A percentile compares a stretch with the other conserved stretches of the same genome.
These are phyloP conservation scores for Pseudochirops corinnae DNA, from an alignment of 2,797 vertebrate species.

Conservation along the genomic window DNA sequence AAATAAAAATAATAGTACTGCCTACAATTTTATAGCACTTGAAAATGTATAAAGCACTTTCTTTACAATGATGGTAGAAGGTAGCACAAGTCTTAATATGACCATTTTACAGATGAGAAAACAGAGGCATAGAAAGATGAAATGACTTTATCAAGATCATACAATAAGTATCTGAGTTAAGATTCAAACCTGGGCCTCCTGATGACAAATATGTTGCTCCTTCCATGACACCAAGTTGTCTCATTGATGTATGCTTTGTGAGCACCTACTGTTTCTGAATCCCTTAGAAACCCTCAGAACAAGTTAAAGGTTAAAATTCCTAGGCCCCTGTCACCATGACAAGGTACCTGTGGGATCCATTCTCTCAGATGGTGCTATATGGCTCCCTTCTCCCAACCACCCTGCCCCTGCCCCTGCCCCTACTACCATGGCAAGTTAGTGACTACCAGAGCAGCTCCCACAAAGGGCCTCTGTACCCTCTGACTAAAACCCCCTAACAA, in stretches of 20 bases:
- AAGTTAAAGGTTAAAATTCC: neutral
- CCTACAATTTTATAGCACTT: neutral
- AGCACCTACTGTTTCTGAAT: neutral
- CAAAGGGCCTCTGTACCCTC: conserved; percentile 75
- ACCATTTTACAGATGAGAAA: neutral
- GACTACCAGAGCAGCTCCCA: conserved; percentile 44
- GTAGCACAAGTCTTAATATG: neutral
- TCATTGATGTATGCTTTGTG: neutral
- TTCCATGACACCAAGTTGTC: neutral
- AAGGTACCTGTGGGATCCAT: neutral
- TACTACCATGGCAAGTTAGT: conserved; percentile 53
- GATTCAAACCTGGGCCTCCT: neutral
- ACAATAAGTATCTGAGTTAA: neutral
- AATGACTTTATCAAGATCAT: neutral
- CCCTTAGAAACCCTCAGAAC: neutral
- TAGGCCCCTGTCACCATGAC: neutral
- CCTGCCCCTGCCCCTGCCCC: neutral
- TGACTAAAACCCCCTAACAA: conserved; percentile 32
- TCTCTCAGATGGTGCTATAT: neutral
- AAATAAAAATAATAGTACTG: neutral
- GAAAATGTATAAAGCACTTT: neutral
- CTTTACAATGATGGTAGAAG: neutral
- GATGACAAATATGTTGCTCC: neutral
- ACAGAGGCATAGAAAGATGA: neutral
- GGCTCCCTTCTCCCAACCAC: neutral